Conservation (phyloP, 2,113 vertebrate species). For the Rhinogobius similis region DNA sequence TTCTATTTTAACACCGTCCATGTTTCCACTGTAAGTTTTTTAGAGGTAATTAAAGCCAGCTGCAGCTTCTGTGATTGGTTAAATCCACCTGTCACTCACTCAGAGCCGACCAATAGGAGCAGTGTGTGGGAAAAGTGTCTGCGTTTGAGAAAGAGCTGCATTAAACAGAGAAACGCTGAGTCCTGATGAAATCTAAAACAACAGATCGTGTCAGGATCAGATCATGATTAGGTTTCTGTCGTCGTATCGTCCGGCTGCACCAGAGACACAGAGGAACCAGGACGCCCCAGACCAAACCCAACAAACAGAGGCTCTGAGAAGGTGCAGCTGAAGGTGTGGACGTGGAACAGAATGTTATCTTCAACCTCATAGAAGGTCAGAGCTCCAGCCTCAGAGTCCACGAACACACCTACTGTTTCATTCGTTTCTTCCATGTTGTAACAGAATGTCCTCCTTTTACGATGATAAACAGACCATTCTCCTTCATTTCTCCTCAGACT, state of each 20-base stretch:
- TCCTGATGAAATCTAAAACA: too few relatives aligned
- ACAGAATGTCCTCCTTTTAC: not conserved
- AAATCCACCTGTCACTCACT: too few relatives aligned
- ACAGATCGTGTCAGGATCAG: too few relatives aligned
- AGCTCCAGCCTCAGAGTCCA: slow-evolving; percentile 3
- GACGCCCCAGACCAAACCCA: not conserved
- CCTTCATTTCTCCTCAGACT: not conserved
- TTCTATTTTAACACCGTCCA: too few relatives aligned
- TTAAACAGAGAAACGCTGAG: too few relatives aligned
- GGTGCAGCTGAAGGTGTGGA: not conserved
- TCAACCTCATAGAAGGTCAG: not conserved
- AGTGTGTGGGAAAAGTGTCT: too few relatives aligned
- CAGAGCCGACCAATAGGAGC: too few relatives aligned
- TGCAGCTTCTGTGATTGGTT: too few relatives aligned
- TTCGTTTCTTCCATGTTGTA: not conserved
- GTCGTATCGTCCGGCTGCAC: not conserved
- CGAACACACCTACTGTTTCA: not conserved
- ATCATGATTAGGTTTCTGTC: not conserved
- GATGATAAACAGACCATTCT: not conserved
- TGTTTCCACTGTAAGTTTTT: too few relatives aligned
- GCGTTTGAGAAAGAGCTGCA: too few relatives aligned
- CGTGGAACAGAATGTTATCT: not conserved
- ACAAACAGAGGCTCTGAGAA: not conserved
- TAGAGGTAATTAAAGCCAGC: too few relatives aligned
- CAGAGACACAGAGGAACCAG: slow-evolving; percentile 1